Percentiles rank a stretch among this genome's conserved stretches.
Evolutionary conservation across 35 echinoderm and acorn worm species (phyloP).

Genomic region (Stichopus chloronotus): DNA sequence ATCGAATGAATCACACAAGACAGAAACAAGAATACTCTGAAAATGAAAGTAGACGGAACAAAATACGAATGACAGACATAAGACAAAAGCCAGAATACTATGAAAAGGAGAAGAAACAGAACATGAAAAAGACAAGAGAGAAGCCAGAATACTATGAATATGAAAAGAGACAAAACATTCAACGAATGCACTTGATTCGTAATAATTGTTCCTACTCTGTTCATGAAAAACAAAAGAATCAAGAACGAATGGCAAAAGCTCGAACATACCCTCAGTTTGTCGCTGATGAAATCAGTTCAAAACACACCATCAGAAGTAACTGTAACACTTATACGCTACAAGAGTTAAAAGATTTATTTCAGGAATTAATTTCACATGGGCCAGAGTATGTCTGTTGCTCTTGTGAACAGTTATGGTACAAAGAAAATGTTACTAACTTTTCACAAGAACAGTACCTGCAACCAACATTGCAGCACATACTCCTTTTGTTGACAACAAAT

Average conservation of each 20-base stretch:
- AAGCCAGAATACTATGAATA: background rate
- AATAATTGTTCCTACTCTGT: background rate
- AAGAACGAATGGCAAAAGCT: background rate
- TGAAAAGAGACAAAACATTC: conserved; percentile 20
- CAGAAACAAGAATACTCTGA: background rate
- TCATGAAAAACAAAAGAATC: conserved; percentile 31
- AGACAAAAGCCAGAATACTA: background rate
- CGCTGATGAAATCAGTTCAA: background rate
- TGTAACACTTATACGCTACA: background rate
- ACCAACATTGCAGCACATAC: no score
- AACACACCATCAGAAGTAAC: conserved; percentile 5
- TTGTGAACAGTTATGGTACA: conserved; percentile 66
- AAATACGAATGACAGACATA: conserved; percentile 21
- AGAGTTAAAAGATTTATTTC: conserved; percentile 18
- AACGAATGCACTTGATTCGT: background rate
- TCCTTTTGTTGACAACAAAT: background rate
- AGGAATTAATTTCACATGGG: conserved; percentile 31
- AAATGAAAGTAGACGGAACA: conserved; percentile 42
- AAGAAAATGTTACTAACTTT: conserved; percentile 6
- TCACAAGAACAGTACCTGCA: background rate
- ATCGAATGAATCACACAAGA: conserved; percentile 25
- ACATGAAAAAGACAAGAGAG: background rate
- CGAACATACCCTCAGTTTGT: conserved; percentile 8
- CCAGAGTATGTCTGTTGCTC: conserved; percentile 47
- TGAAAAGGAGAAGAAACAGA: conserved; percentile 34